These are phyloP conservation scores for Montipora capricornis DNA, from an alignment of 64 coral and sea anemone genomes.

Conservation along the genomic window DNA sequence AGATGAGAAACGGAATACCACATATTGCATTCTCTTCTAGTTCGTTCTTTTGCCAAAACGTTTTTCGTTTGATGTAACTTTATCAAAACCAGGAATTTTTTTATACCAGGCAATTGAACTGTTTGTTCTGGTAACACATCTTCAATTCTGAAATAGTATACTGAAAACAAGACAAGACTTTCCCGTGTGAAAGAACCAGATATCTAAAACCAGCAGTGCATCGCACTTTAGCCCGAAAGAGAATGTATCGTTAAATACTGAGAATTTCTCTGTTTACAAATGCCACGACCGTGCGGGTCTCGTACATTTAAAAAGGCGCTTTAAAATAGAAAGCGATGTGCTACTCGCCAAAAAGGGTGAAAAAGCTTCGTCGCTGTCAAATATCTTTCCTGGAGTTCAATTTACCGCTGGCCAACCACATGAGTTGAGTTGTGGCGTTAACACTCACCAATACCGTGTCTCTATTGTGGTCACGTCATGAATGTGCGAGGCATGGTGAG, in stretches of 20 bases:
- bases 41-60: too few relatives aligned
- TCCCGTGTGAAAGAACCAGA: not conserved
- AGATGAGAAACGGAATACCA: too few relatives aligned
- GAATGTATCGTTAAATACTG: not conserved
- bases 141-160: not conserved
- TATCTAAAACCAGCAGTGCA: too few relatives aligned
- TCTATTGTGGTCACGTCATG: not conserved
- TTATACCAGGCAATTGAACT: not conserved
- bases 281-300: not conserved
- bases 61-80: too few relatives aligned
- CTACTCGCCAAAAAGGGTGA: not conserved
- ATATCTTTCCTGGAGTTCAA: not conserved
- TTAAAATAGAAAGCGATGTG: not conserved
- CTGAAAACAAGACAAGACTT: not conserved
- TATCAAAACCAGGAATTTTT: not conserved
- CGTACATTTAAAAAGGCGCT: not conserved
- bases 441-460: not conserved
- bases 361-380: not conserved
- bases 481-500: not conserved
- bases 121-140: too few relatives aligned
- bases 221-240: not conserved
- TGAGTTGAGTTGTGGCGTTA: not conserved
- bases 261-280: not conserved
- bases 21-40: too few relatives aligned
- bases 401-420: not conserved